Evolutionary conservation across 2,888 invertebrate genomes (phyloP), one percentile per base, ranked within the genome.

Genomic region (Steromphala cineraria): DNA sequence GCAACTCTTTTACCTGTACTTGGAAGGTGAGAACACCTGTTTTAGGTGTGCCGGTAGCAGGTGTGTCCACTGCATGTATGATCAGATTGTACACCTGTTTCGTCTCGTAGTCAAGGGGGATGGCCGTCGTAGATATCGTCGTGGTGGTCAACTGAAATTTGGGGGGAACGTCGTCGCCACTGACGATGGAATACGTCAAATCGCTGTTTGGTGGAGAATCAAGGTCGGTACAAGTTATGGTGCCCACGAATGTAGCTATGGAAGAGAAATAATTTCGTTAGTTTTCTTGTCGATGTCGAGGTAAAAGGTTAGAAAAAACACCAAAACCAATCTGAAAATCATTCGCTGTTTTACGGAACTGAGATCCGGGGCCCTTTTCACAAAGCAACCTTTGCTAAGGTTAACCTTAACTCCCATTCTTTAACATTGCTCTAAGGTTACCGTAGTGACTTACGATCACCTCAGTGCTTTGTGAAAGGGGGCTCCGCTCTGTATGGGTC

Each of bases 91-190:
- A 89, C 28, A 80, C 17, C 19, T 78, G 83, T 31, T 85, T 67
- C n/a, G 79, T 76, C 52, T 89, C 89, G 76, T 88, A 90, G 80
- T 90, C 87, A 8, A 88, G 81, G 2, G 82, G 75, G 24, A 67
- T 81, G 15, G 83, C 79, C 21, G 85, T 71, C 17, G 87, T 88
- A 28, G 79, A 83, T 15, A 88, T 81, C 13, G 46, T 46, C 2
- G 53, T 81, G 0, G 75, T 75, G 56, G 83, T 81, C 7, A 82
- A 53, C 4, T 62, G 55, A 0, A 81, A 31, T 21, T 81, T 80
- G 15, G 84, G 79, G 0, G 80, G 75, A 2, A 79, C 74, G 21
- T 86, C 85, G 74, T 89, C 87, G 17, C 87, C 87, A 56, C 74
- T 80, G 4, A 53, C 31, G n/a, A 87, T 86, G 13, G 52, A 31